Base-by-base conservation (phyloP, 2,888 invertebrate species). In the Rhorus exstirpatorius region DNA sequence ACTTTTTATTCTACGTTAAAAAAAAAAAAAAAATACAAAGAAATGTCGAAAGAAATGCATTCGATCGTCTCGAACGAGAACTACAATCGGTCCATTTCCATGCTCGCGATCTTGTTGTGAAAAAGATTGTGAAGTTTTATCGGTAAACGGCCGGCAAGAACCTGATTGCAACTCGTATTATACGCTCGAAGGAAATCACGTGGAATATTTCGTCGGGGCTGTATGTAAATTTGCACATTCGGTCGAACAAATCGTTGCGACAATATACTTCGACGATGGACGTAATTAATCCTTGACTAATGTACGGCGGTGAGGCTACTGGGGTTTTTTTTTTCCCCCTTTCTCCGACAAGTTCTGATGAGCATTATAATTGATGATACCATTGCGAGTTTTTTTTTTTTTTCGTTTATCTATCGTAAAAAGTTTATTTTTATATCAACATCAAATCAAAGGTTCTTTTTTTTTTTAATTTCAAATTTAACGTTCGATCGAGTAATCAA, bases 111-210 rank as follows among this genome's bases (percentile, higher is more conserved):
- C 26, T 17, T 21, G 38, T 46, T 53, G 44, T 55, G 21, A 10
- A 55, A 77, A 67, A 53, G 19, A 70, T 77, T 44, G 53, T 51
- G 12, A 67, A 53, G 53, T 72, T 74, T 53, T 81, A 72, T 77
- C 81, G 60, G 72, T 24, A 4, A 67, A 72, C 53, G 49, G 24
- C 21, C 41, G 44, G 44, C 24, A 8, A 60, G 38, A 55, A n/a
- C 63, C 44, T 67, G 72, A 81, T 81, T 61, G 41, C 38, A 24
- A 60, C 24, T 53, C 71, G 65, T 38, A 51, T n/a, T n/a, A 38
- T 74, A 78, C 24, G 49, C 10, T 72, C 60, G 41, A 21, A 49
- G 63, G 35, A 8, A 46, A 49, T 26, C n/a, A 38, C 21, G 49
- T 14, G 24, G 12, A 67, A 44, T 63, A 44, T 53, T 41, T 63